These are phyloP conservation scores for Halyomorpha halys DNA, from an alignment of 1,140 invertebrate species.

Conservation along the genomic window DNA sequence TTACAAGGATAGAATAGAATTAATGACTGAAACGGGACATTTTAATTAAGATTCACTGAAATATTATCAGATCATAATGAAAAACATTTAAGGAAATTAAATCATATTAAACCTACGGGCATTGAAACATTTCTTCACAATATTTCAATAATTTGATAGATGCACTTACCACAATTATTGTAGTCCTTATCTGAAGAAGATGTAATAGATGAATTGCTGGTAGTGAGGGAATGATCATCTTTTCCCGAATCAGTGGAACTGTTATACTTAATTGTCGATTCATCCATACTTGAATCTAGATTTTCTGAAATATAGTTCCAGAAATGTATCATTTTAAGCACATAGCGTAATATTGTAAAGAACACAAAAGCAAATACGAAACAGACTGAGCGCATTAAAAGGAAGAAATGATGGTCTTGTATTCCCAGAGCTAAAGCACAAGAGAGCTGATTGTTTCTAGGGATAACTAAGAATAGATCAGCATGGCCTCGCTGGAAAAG, in stretches of 20 bases:
- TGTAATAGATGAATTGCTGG: constrained; percentile 20
- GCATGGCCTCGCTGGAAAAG: constrained; percentile 8
- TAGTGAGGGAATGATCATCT: constrained; percentile 27
- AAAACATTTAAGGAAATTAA: not conserved
- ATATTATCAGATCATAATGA: not conserved
- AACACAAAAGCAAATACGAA: not conserved
- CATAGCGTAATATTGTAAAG: not conserved
- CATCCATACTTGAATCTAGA: constrained; percentile 26
- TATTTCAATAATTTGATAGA: not conserved
- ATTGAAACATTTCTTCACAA: not conserved
- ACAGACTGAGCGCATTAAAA: constrained; percentile 1
- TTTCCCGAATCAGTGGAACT: constrained; percentile 28
- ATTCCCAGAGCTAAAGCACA: not conserved
- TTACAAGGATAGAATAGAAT: no score
- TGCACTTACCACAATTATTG: constrained; percentile 22
- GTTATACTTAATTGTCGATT: constrained; percentile 23
- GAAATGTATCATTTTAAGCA: not conserved
- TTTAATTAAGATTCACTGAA: no score
- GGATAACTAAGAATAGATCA: constrained; percentile 7
- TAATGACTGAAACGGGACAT: no score
- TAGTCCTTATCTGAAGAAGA: constrained; percentile 24
- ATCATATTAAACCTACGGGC: not conserved
- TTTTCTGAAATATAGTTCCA: constrained; percentile 23
- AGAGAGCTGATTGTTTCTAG: constrained; percentile 12
- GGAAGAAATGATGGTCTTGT: not conserved